Evolutionary conservation across 2,888 invertebrate species (phyloP).

Genomic region (Rhingia campestris): DNA sequence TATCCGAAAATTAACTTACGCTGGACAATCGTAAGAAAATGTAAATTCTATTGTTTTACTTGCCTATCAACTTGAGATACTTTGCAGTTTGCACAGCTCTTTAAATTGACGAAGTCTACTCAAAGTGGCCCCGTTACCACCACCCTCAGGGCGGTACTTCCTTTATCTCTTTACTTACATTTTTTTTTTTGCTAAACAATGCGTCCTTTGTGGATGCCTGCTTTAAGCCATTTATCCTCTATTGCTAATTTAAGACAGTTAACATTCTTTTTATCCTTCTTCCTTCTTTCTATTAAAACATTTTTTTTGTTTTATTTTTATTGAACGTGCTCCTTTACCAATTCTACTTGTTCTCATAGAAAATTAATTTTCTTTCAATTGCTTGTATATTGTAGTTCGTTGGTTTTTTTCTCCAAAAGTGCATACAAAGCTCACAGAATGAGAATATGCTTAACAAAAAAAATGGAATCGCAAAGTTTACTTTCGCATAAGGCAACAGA

Average conservation of each 20-base stretch:
- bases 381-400: slow-evolving; percentile 40
- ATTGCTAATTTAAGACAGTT: slow-evolving; percentile 67
- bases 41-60: slow-evolving; percentile 25
- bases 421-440: slow-evolving; percentile 25
- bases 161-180: background rate
- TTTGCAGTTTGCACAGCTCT: slow-evolving; percentile 5
- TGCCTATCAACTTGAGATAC: slow-evolving; percentile 21
- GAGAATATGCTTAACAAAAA: slow-evolving; percentile 17
- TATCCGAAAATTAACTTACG: slow-evolving; percentile 10
- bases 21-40: background rate
- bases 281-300: slow-evolving; percentile 2
- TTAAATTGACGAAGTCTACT: slow-evolving; percentile 34
- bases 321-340: slow-evolving; percentile 29
- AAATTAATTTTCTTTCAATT: slow-evolving; percentile 71
- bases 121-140: background rate
- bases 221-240: slow-evolving; percentile 53
- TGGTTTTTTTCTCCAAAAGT: slow-evolving; percentile 49
- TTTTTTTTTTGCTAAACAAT: slow-evolving; percentile 5
- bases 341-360: slow-evolving; percentile 53
- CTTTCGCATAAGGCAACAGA: slow-evolving; percentile 43
- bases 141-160: background rate
- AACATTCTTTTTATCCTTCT: slow-evolving; percentile 54
- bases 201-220: slow-evolving; percentile 24
- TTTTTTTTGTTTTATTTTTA: slow-evolving; percentile 36
- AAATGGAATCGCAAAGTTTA: slow-evolving; percentile 57